Evolutionary conservation across 1,140 invertebrate genomes (phyloP).

Genomic region (Neelides sp.): DNA sequence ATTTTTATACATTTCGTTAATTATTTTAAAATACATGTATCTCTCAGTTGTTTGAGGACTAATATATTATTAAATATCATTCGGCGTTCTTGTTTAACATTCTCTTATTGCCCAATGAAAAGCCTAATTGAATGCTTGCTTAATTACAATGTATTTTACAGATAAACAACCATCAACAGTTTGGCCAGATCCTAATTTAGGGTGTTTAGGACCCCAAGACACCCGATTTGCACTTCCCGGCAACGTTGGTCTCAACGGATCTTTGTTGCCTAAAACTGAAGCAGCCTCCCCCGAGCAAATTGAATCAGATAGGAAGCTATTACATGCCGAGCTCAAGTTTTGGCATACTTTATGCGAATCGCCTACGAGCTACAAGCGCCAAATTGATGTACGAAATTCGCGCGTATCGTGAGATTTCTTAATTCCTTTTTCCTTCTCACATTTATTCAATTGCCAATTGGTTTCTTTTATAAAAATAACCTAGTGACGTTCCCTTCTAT

Average conservation of each 20-base stretch:
- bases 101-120: too few species aligned
- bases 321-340: slow-evolving; percentile 23
- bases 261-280: slow-evolving; percentile 5
- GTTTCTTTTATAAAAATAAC: slow-evolving; percentile 9
- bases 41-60: too few species aligned
- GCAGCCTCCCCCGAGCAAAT: slow-evolving; percentile 17
- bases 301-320: slow-evolving; percentile 29
- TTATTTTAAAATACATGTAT: too few species aligned
- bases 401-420: too few species aligned
- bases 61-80: too few species aligned
- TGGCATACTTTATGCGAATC: slow-evolving; percentile 22
- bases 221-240: slow-evolving; percentile 57
- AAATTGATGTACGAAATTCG: slow-evolving; percentile 22
- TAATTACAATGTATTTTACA: too few species aligned
- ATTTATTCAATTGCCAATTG: neutral
- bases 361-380: slow-evolving; percentile 24
- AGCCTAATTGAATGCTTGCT: too few species aligned
- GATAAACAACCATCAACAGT: slow-evolving; percentile 22
- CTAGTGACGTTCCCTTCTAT: slow-evolving; percentile 10
- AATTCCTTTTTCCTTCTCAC: neutral
- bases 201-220: slow-evolving; percentile 44
- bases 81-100: too few species aligned
- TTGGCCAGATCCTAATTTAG: slow-evolving; percentile 29
- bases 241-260: slow-evolving; percentile 46
- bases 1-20: too few species aligned